Percentiles rank a stretch among this genome's conserved stretches.
Evolutionary conservation across 2,797 vertebrate genomes (phyloP).

Genomic region (Poecilia picta): DNA sequence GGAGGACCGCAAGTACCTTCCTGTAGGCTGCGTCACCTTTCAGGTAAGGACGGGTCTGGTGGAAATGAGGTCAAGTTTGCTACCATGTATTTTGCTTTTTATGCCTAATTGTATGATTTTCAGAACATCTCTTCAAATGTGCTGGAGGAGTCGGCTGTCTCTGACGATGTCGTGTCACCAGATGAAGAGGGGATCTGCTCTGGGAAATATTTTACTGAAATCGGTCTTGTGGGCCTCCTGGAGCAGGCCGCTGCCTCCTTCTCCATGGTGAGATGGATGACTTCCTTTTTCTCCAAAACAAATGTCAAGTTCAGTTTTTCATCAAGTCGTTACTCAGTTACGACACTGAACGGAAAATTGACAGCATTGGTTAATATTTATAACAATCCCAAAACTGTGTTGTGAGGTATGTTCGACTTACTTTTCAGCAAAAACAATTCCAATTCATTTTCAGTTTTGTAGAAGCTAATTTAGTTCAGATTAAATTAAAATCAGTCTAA

Average conservation of each 20-base stretch:
- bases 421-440: neutral
- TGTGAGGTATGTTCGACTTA: neutral
- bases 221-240: conserved; percentile 95
- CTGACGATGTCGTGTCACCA: conserved; percentile 97
- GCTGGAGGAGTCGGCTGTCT: conserved; percentile 97
- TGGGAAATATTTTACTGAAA: conserved; percentile 98
- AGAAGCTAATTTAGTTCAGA: neutral
- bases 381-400: neutral
- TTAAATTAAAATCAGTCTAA: too few species aligned
- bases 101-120: neutral
- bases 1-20: conserved; percentile 97
- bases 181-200: conserved; percentile 99
- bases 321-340: neutral
- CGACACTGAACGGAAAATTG: neutral
- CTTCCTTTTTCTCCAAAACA: neutral
- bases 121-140: conserved; percentile 99
- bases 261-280: conserved; percentile 88
- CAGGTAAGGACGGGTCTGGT: conserved; percentile 79
- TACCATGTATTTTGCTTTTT: neutral
- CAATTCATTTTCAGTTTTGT: neutral
- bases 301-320: neutral
- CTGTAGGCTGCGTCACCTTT: conserved; percentile 98
- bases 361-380: neutral
- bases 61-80: neutral
- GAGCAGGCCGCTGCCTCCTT: conserved; percentile 97